Evolutionary conservation across 2,888 invertebrate genomes (phyloP), one percentile per base, ranked within the genome.

Genomic region (Philhelius pedissequus): DNA sequence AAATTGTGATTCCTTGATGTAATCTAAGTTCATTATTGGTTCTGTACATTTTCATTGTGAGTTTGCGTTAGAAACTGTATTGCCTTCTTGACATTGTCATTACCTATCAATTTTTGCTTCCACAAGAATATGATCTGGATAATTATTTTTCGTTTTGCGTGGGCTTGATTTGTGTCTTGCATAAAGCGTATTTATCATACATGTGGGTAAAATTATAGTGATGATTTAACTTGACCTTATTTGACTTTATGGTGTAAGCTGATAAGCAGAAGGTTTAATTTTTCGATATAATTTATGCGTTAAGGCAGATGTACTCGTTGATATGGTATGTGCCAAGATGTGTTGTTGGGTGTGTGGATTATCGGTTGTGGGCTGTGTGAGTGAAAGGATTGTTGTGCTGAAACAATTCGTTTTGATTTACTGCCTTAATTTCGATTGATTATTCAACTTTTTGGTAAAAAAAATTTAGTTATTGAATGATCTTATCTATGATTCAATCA

Each of bases 1-100:
- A 6, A 25, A 4, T 4, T 25, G 5, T 5, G 25, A 25, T 3
- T 25, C 3, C 40, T 40, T 43, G 60, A 60, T 43, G 8, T 15
- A 40, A 60, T 60, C 60, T 25, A 43, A n/a, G n/a, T 60, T 27
- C 5, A 43, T 43, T 54, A 60, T 40, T 60, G 25, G 38, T 60
- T 60, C 15, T 11, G 18, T n/a, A 18, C 11, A 32, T 25, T 35
- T 35, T 15, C 8, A n/a, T 18, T 6, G n/a, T 6, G 13, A 20
- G 32, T 15, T 22, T 7, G 1, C 30, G 22, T 22, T 27, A 50
- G 18, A 60, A 40, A 40, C 15, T 9, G 9, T 5, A 60, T 25
- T 40, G 15, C 25, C 27, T 27, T 20, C 13, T 35, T 4, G 18
- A 35, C 6, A 56, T 13, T 48, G 18, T 35, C 32, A 13, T 56